Conservation (phyloP, 2,113 vertebrate species). For the Tautogolabrus adspersus region DNA sequence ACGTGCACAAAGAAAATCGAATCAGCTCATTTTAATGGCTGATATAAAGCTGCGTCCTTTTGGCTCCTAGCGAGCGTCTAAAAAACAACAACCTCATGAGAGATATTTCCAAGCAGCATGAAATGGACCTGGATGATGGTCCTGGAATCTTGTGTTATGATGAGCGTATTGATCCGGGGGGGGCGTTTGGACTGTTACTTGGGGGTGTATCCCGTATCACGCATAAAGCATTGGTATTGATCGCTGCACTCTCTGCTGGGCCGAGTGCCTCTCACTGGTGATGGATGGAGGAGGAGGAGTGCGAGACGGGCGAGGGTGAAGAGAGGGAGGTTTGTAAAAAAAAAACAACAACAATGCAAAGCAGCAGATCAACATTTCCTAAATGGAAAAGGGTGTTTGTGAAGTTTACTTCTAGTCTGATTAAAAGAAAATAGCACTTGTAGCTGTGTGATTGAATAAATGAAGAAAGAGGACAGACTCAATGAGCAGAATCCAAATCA, state of each 20-base stretch:
- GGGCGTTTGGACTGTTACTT: constrained; percentile 59
- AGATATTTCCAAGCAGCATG: constrained; percentile 39
- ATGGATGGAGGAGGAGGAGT: constrained; percentile 67
- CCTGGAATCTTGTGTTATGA: constrained; percentile 53
- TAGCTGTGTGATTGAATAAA: no score
- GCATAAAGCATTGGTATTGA: constrained; percentile 69
- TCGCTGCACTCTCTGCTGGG: constrained; percentile 44
- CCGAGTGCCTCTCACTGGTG: constrained; percentile 55
- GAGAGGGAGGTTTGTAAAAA: constrained; percentile 48
- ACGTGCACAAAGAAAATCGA: constrained; percentile 15
- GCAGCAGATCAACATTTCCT: neutral
- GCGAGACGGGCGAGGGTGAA: constrained; percentile 46
- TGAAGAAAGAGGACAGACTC: neutral
- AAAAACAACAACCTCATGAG: constrained; percentile 18
- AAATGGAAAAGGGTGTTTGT: neutral
- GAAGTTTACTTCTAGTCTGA: no score
- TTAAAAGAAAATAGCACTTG: no score
- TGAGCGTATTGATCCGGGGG: constrained; percentile 62
- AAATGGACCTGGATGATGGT: constrained; percentile 27
- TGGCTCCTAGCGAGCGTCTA: constrained; percentile 35
- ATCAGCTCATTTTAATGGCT: constrained; percentile 43
- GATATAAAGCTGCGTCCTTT: constrained; percentile 13
- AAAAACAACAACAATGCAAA: constrained; percentile 45
- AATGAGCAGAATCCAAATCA: no score
- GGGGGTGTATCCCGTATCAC: constrained; percentile 75